Base-by-base conservation (phyloP, 1,140 invertebrate species). In the Drosophila nigromelanica region DNA sequence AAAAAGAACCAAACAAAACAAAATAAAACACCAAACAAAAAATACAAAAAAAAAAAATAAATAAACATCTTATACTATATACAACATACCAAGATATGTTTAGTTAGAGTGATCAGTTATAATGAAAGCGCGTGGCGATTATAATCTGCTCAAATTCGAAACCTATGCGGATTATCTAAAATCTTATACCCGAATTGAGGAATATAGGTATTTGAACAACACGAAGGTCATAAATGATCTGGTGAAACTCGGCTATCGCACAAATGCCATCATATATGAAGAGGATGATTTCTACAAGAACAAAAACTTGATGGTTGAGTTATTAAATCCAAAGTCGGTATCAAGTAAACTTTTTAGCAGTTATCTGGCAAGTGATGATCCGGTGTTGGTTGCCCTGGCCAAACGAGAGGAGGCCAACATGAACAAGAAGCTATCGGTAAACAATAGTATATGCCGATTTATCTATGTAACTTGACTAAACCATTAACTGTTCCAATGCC, bases 221-320 rank as follows among this genome's bases (percentile, higher is more conserved):
- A 33, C 60, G 39, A 15, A 30, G 2, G 10, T 58, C 18, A 15
- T 52, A 58, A 33, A 33, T n/a, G 5, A 63, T 24, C 0, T 52
- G 67, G 45, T 76, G 1, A 80, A 86, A 2, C 74, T 86, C 0
- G 81, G 81, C 0, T 85, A 80, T 52, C 61, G 77, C 0, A 76
- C 42, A 0, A 62, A 70, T 15, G 35, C 56, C 2, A 40, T 27
- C 3, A 50, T 86, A 1, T 72, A 75, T 10, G 70, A 68, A 0
- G 66, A 77, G 45, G 58, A 80, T 0, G 73, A 85, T 12, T 85
- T 85, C 27, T 14, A 66, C 5, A 50, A 8, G 1, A 11, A 39
- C 0, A 59, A 40, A 3, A 58, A 63, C 5, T 55, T 62, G 5
- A 8, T 74, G 11, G n/a, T 42, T n/a, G 47, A 59, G 6, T 11